Percentiles rank a stretch among this genome's conserved stretches.
Conservation (phyloP, 2,797 vertebrate species). For the Diplodus sargus region DNA sequence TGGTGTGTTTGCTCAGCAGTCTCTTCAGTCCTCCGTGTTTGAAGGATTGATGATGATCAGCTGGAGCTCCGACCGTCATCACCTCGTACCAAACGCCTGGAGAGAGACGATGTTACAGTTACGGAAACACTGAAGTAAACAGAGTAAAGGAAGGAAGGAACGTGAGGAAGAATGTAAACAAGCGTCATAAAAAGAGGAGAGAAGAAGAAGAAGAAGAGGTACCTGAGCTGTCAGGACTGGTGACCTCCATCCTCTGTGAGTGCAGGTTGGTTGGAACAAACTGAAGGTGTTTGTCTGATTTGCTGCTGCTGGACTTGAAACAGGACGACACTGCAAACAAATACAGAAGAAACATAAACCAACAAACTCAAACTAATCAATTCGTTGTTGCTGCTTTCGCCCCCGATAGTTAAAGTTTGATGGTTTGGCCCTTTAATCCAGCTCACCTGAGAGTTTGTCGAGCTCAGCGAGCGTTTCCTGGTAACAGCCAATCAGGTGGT, state of each 20-base stretch:
- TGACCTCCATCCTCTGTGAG: conserved; percentile 93
- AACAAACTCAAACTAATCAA: background rate
- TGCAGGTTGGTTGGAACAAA: conserved; percentile 96
- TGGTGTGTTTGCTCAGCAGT: conserved; percentile 73
- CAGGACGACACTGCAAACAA: conserved; percentile 73
- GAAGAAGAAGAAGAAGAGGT: background rate
- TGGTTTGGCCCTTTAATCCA: background rate
- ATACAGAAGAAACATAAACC: background rate
- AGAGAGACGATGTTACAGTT: background rate
- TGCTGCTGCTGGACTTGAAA: conserved; percentile 93
- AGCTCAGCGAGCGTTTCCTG: conserved; percentile 90
- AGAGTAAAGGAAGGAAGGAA: background rate
- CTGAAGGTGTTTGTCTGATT: conserved; percentile 92
- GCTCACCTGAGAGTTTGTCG: conserved; percentile 61
- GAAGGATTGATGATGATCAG: conserved; percentile 91
- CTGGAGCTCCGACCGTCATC: conserved; percentile 91
- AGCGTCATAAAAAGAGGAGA: background rate
- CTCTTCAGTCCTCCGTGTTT: conserved; percentile 90
- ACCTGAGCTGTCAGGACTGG: conserved; percentile 88
- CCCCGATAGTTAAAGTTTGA: too few relatives aligned
- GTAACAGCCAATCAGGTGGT: conserved; percentile 89
- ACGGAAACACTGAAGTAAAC: background rate
- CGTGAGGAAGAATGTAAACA: background rate
- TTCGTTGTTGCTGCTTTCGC: too few relatives aligned
- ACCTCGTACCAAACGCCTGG: conserved; percentile 87